Conservation (phyloP, 1,140 invertebrate species). For the Drosophila repletoides region DNA sequence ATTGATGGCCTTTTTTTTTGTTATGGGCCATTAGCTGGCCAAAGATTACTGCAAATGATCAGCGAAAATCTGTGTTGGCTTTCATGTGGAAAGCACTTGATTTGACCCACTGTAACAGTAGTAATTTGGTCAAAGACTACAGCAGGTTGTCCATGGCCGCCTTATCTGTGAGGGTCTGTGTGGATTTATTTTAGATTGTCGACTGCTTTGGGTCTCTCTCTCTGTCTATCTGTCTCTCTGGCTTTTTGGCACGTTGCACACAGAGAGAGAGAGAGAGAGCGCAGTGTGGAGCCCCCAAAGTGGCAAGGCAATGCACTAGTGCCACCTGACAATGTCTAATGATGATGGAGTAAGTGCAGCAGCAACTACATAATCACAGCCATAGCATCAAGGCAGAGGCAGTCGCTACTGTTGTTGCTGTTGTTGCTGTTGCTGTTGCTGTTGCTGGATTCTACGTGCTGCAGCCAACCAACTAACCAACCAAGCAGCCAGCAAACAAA, state of each 20-base stretch:
- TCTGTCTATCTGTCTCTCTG: neutral
- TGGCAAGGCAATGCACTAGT: slow-evolving; percentile 49
- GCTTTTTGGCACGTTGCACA: slow-evolving; percentile 41
- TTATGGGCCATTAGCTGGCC: slow-evolving; percentile 10
- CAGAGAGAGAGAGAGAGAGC: too few species aligned
- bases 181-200: slow-evolving; percentile 28
- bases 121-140: slow-evolving; percentile 17
- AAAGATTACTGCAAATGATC: too few species aligned
- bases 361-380: slow-evolving; percentile 43
- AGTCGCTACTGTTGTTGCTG: slow-evolving; percentile 10
- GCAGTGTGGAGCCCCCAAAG: slow-evolving; percentile 33
- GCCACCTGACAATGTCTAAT: slow-evolving; percentile 66
- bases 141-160: slow-evolving; percentile 23
- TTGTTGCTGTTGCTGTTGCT: slow-evolving; percentile 4
- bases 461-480: slow-evolving; percentile 47
- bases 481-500: slow-evolving; percentile 63
- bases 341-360: slow-evolving; percentile 61
- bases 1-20: neutral
- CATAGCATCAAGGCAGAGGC: slow-evolving; percentile 41
- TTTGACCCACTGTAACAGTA: slow-evolving; percentile 21
- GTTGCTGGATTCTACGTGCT: slow-evolving; percentile 39
- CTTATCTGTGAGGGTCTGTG: slow-evolving; percentile 4
- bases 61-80: too few species aligned
- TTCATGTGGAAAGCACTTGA: too few species aligned
- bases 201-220: slow-evolving; percentile 21